Conservation (phyloP, 2,113 vertebrate species). For the Caretta caretta region DNA sequence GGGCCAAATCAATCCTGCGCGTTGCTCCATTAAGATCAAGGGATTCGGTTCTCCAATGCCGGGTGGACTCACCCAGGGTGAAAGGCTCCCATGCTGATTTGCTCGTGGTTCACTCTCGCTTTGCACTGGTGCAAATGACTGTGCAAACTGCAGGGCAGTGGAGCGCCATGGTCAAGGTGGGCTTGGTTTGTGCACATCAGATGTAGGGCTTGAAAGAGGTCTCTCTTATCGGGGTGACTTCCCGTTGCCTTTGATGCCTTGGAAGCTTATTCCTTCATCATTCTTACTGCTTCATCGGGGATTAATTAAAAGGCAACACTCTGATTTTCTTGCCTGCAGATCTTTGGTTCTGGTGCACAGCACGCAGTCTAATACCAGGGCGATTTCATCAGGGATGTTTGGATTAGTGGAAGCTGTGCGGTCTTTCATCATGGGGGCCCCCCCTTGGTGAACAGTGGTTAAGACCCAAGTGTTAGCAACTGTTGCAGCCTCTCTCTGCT, state of each 20-base stretch:
- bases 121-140: background rate
- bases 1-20: background rate
- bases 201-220: background rate
- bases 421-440: background rate
- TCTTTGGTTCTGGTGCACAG: background rate
- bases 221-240: background rate
- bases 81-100: background rate
- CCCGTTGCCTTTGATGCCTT: background rate
- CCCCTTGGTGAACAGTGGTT: background rate
- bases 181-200: background rate
- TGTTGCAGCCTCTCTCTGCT: background rate
- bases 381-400: background rate
- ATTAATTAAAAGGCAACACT: background rate
- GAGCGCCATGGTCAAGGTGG: background rate
- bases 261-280: background rate
- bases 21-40: background rate
- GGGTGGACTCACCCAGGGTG: background rate
- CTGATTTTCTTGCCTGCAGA: background rate
- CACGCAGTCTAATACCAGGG: background rate
- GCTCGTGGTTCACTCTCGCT: background rate
- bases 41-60: background rate
- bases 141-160: background rate
- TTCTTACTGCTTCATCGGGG: background rate
- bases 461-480: background rate
- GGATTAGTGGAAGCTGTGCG: background rate